Conservation (phyloP, 2,888 invertebrate species). For the Synergus itoensis region DNA sequence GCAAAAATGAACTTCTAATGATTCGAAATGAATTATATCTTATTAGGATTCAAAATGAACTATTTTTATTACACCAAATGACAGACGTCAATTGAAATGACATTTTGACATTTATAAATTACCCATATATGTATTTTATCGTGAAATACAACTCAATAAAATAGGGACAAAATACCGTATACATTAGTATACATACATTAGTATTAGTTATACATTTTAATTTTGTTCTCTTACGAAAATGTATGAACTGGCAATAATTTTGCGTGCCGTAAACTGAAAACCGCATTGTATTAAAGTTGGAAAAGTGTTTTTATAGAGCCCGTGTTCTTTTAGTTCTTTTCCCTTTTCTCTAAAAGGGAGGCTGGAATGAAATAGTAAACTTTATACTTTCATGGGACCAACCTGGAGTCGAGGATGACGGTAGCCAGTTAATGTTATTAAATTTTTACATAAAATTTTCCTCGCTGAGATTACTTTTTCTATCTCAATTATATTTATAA, state of each 20-base stretch:
- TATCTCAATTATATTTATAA: neutral
- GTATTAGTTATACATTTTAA: no score
- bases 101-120: no score
- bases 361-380: neutral
- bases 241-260: neutral
- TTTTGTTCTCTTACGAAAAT: no score
- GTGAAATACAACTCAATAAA: no score
- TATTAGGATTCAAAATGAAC: no score
- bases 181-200: no score
- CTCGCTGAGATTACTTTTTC: neutral
- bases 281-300: neutral
- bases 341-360: neutral
- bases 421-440: neutral
- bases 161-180: no score
- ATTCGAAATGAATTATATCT: no score
- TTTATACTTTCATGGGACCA: neutral
- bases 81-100: no score
- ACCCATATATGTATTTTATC: no score
- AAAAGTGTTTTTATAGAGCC: neutral
- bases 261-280: neutral
- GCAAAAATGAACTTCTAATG: no score
- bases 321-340: neutral
- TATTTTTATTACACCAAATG: no score
- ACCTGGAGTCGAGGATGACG: neutral
- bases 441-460: neutral